phyloP scores from a whole-genome alignment of 2,888 invertebrate genomes.

The Lasius platythorax region DNA sequence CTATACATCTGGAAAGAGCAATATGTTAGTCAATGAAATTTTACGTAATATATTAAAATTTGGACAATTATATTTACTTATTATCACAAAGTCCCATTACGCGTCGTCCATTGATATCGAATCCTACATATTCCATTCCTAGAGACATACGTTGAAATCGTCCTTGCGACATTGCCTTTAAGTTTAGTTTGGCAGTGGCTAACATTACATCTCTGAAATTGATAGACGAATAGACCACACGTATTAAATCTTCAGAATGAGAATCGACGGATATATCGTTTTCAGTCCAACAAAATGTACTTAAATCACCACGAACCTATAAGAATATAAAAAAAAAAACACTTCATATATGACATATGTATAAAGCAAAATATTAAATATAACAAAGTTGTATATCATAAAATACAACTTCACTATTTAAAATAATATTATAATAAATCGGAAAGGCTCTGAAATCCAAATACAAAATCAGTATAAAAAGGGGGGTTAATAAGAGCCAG shows the following conservation, averaged over 20 bases:
- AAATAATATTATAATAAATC: too few species aligned
- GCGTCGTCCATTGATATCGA: slow-evolving; percentile 85
- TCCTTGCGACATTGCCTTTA: slow-evolving; percentile 85
- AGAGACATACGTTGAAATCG: slow-evolving; percentile 91
- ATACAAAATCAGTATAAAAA: too few species aligned
- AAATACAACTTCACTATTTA: not conserved
- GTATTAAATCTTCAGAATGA: slow-evolving; percentile 36
- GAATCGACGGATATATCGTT: slow-evolving; percentile 84
- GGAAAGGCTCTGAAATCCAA: too few species aligned
- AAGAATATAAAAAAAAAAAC: too few species aligned
- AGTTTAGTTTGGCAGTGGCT: not conserved
- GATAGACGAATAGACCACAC: not conserved
- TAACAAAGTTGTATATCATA: too few species aligned
- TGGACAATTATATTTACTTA: slow-evolving; percentile 21
- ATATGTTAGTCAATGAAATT: not conserved
- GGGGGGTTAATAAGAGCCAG: too few species aligned
- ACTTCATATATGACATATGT: not conserved
- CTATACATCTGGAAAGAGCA: not conserved
- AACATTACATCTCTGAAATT: slow-evolving; percentile 21
- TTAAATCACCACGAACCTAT: slow-evolving; percentile 93
- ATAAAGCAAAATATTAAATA: too few species aligned
- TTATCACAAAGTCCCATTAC: slow-evolving; percentile 85
- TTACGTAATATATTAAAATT: not conserved
- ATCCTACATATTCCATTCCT: slow-evolving; percentile 91
- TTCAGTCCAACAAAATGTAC: slow-evolving; percentile 93